phyloP scores from a whole-genome alignment of 2,113 vertebrate species.

The Trichomycterus rosablanca region DNA sequence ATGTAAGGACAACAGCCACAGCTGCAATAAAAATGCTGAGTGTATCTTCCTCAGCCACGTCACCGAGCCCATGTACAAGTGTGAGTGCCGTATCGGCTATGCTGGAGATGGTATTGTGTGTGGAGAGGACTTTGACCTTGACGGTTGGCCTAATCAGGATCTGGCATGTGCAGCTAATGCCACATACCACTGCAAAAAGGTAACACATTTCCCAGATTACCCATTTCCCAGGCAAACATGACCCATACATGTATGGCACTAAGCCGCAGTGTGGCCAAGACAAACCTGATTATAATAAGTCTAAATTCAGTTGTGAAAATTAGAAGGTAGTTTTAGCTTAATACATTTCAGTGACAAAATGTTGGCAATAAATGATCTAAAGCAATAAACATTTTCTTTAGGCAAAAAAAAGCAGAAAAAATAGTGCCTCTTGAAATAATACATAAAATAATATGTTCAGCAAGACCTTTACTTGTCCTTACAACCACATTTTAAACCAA shows the following conservation, averaged over 20 bases:
- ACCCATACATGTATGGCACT: neutral
- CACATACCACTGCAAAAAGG: conserved; percentile 87
- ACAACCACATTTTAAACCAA: conserved; percentile 11
- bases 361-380: neutral
- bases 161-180: conserved; percentile 85
- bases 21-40: conserved; percentile 79
- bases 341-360: neutral
- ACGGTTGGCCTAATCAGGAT: conserved; percentile 90
- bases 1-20: conserved; percentile 88
- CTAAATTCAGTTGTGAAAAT: neutral
- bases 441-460: conserved; percentile 30
- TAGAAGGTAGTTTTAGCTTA: neutral
- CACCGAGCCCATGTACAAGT: conserved; percentile 88
- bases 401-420: neutral
- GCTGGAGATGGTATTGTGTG: conserved; percentile 91
- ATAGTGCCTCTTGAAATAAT: conserved; percentile 15
- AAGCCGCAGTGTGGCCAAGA: neutral
- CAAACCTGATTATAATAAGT: neutral
- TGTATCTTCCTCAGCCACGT: conserved; percentile 88
- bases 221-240: neutral
- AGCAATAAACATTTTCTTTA: neutral
- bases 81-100: conserved; percentile 86
- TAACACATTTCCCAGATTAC: conserved; percentile 50
- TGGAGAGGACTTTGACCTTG: conserved; percentile 91
- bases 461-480: conserved; percentile 20